A percentile compares a stretch with the other conserved stretches of the same genome.
Evolutionary conservation across 2,888 invertebrate genomes (phyloP).

Genomic region (Trisateles emortualis): DNA sequence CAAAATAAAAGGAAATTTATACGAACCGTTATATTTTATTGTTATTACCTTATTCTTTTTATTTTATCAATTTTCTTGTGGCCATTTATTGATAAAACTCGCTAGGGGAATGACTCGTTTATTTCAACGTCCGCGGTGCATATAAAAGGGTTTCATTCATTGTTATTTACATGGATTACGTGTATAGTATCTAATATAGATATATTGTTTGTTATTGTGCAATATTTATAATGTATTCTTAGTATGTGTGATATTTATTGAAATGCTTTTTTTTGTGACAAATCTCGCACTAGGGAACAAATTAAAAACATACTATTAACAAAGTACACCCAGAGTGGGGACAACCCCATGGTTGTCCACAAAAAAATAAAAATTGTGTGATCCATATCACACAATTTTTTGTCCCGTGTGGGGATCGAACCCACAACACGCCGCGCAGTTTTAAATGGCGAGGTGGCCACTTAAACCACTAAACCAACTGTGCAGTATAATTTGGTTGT

Average conservation of each 20-base stretch:
- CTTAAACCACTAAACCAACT: no score
- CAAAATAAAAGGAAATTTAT: slow-evolving; percentile 69
- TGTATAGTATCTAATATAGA: slow-evolving; percentile 18
- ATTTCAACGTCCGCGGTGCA: slow-evolving; percentile 19
- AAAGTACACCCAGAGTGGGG: no score
- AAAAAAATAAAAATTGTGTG: no score
- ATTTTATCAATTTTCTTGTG: slow-evolving; percentile 71
- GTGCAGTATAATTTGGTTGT: no score
- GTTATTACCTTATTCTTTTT: slow-evolving; percentile 71
- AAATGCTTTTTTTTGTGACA: slow-evolving; percentile 4
- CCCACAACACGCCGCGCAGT: no score
- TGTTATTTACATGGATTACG: slow-evolving; percentile 41
- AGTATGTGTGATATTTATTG: slow-evolving; percentile 5
- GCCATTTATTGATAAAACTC: slow-evolving; percentile 49
- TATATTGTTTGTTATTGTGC: slow-evolving; percentile 19
- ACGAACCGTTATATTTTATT: slow-evolving; percentile 80
- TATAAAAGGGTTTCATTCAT: slow-evolving; percentile 44
- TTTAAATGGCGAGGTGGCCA: no score
- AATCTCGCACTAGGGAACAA: no score
- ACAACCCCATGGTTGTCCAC: no score
- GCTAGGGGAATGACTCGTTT: slow-evolving; percentile 33
- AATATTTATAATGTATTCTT: slow-evolving; percentile 14
- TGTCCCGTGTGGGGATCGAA: no score
- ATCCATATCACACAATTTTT: no score
- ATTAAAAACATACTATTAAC: no score